phyloP scores from a whole-genome alignment of 1,140 invertebrate species.

The Zaprionus vittiger region DNA sequence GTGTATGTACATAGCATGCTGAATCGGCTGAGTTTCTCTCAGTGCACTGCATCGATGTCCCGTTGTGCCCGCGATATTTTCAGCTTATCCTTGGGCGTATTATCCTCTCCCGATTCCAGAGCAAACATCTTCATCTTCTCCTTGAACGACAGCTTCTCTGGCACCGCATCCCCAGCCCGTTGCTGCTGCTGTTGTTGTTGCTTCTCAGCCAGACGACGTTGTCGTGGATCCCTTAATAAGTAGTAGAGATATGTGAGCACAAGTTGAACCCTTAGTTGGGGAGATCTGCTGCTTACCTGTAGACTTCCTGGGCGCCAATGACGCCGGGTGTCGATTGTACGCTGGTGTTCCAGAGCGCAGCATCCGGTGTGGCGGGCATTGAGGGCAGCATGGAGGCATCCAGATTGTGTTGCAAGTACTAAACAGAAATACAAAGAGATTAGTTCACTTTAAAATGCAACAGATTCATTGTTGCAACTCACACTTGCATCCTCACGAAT shows the following conservation, averaged over 20 bases:
- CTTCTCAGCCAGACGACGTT: constrained; percentile 91
- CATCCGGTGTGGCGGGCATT: constrained; percentile 88
- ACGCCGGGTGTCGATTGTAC: constrained; percentile 92
- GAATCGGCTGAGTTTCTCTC: constrained; percentile 23
- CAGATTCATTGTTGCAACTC: constrained; percentile 81
- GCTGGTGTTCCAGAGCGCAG: constrained; percentile 85
- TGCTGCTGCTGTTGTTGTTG: constrained; percentile 89
- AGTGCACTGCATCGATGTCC: constrained; percentile 92
- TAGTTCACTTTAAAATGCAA: background rate
- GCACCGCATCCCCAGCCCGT: constrained; percentile 88
- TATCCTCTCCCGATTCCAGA: constrained; percentile 94
- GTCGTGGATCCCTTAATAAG: constrained; percentile 90
- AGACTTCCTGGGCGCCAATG: constrained; percentile 97
- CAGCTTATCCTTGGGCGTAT: constrained; percentile 95
- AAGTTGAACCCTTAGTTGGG: too few species aligned
- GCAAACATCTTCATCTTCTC: constrained; percentile 99
- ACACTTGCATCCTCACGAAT: constrained; percentile 93
- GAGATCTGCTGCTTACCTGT: constrained; percentile 87
- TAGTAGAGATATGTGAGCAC: background rate
- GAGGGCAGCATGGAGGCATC: constrained; percentile 76
- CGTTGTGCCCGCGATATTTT: constrained; percentile 96
- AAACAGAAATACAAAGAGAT: background rate
- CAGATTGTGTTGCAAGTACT: constrained; percentile 67
- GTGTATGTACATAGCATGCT: constrained; percentile 63
- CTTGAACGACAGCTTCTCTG: constrained; percentile 96